Conservation (phyloP, 1,140 invertebrate genomes). For the Probaryconus sp. region DNA sequence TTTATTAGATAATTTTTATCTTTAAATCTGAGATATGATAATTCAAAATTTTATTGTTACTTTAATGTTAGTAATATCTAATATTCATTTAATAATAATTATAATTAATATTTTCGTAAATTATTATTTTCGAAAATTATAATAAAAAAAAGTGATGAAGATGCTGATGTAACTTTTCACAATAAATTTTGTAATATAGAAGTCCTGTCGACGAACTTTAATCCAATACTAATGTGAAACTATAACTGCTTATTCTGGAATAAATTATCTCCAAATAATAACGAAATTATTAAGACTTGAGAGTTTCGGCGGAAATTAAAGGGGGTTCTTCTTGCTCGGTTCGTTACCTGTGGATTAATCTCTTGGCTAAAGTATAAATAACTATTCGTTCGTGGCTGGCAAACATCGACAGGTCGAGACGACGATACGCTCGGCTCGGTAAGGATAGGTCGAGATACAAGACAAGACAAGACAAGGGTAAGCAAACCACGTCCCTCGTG, state of each 20-base stretch:
- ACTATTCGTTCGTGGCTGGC: constrained; percentile 30
- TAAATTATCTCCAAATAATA: constrained; percentile 16
- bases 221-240: background rate
- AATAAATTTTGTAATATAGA: background rate
- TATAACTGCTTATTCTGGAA: background rate
- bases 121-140: too few species aligned
- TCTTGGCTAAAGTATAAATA: constrained; percentile 40
- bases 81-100: too few species aligned
- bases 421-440: constrained; percentile 13
- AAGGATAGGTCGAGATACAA: constrained; percentile 39
- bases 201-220: background rate
- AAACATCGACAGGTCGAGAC: constrained; percentile 35
- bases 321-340: constrained; percentile 25
- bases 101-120: too few species aligned
- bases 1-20: too few species aligned
- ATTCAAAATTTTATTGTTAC: too few species aligned
- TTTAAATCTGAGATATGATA: too few species aligned
- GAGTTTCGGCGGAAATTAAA: constrained; percentile 37
- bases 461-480: constrained; percentile 49
- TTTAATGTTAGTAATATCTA: too few species aligned
- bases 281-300: constrained; percentile 15
- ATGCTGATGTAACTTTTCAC: too few species aligned
- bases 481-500: constrained; percentile 69
- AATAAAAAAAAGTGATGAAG: too few species aligned
- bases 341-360: constrained; percentile 50